Conservation (phyloP, 1,140 invertebrate species). For the Prorops nasuta region DNA sequence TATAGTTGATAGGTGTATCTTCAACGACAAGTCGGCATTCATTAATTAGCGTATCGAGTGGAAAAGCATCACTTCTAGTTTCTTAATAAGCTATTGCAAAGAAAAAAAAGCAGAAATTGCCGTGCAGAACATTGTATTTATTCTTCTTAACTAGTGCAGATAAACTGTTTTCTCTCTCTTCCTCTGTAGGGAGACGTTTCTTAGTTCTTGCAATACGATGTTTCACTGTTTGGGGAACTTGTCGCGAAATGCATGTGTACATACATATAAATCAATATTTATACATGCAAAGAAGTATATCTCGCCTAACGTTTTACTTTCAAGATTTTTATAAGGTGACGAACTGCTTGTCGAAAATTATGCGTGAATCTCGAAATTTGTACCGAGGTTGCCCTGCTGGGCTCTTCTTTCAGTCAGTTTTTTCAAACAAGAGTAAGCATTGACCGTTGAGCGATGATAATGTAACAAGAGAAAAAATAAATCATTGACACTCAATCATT, state of each 20-base stretch:
- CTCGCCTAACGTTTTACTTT: conserved; percentile 17
- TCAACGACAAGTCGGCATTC: neutral
- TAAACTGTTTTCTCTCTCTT: too few relatives aligned
- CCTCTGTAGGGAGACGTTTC: too few relatives aligned
- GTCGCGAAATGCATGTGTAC: conserved; percentile 1
- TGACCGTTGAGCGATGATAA: conserved; percentile 27
- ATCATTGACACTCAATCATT: conserved; percentile 29
- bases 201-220: neutral
- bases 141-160: neutral
- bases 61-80: neutral
- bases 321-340: conserved; percentile 28
- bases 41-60: conserved; percentile 4
- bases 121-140: neutral
- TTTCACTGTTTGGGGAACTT: conserved; percentile 9
- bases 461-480: conserved; percentile 47
- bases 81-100: neutral
- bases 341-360: conserved; percentile 9
- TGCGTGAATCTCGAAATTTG: conserved; percentile 18
- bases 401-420: conserved; percentile 32
- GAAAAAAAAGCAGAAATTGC: too few relatives aligned
- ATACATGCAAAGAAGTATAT: conserved; percentile 12
- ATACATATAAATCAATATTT: neutral
- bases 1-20: neutral
- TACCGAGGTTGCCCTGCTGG: conserved; percentile 28
- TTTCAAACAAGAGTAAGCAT: conserved; percentile 44